A percentile compares a stretch with the other conserved stretches of the same genome.
Evolutionary conservation across 1,140 invertebrate genomes (phyloP).

Genomic region (Trachymyrmex septentrionalis): DNA sequence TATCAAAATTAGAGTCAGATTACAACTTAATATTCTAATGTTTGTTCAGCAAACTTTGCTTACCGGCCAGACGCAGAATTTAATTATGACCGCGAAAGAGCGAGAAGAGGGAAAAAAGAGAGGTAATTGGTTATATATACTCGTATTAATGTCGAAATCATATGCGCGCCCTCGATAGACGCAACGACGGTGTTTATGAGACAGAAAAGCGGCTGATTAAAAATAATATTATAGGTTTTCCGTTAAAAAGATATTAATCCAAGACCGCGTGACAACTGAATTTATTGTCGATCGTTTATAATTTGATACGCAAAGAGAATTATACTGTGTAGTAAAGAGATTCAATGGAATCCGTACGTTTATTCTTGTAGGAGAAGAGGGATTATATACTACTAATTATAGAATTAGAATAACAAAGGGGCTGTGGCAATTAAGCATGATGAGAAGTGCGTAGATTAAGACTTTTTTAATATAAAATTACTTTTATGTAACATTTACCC

Average conservation of each 20-base stretch:
- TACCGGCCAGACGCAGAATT: slow-evolving; percentile 27
- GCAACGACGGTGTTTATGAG: slow-evolving; percentile 4
- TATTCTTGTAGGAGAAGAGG: too few relatives aligned
- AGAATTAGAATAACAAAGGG: too few relatives aligned
- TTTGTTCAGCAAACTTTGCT: slow-evolving; percentile 54
- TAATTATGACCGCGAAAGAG: slow-evolving; percentile 36
- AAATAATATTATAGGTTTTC: slow-evolving; percentile 27
- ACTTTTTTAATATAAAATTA: too few relatives aligned
- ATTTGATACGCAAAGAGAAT: slow-evolving; percentile 25
- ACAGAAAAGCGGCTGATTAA: neutral
- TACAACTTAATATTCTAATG: slow-evolving; percentile 46
- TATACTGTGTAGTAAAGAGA: slow-evolving; percentile 3
- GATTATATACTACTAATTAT: too few relatives aligned
- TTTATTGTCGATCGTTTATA: slow-evolving; percentile 46
- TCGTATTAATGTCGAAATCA: slow-evolving; percentile 35
- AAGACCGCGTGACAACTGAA: slow-evolving; percentile 6
- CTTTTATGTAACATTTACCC: too few relatives aligned
- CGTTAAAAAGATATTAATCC: slow-evolving; percentile 53
- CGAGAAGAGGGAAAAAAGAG: neutral
- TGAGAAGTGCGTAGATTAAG: too few relatives aligned
- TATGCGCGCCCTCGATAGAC: slow-evolving; percentile 16
- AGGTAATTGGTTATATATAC: neutral
- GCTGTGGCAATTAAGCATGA: too few relatives aligned
- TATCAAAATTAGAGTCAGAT: slow-evolving; percentile 62
- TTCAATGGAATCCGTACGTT: neutral